Conservation (phyloP, 2,888 invertebrate genomes). For the Oscheius sp. region DNA sequence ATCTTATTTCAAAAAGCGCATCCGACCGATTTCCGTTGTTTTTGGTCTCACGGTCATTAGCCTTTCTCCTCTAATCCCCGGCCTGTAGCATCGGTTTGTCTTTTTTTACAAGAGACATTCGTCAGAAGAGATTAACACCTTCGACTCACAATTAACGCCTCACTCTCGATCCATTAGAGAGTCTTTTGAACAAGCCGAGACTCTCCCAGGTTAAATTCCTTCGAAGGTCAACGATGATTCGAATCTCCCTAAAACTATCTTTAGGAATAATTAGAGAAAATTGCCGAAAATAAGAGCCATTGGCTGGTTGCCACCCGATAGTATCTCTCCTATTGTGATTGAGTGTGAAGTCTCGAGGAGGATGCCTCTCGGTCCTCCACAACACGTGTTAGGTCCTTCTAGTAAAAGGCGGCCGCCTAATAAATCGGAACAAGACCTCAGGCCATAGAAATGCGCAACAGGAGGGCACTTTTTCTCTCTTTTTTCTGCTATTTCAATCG, state of each 20-base stretch:
- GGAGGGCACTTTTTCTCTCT: background rate
- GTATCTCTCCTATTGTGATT: too few species aligned
- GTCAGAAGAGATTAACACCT: background rate
- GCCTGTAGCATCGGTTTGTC: background rate
- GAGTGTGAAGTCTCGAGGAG: too few species aligned
- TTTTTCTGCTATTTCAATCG: slow-evolving; percentile 3
- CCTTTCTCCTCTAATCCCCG: background rate
- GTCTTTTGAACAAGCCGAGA: too few species aligned
- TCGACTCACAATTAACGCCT: slow-evolving; percentile 9
- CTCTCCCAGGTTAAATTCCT: too few species aligned
- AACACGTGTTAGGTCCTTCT: too few species aligned
- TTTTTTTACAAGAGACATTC: background rate
- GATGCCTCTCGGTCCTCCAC: too few species aligned
- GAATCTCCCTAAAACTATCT: too few species aligned
- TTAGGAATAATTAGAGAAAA: too few species aligned
- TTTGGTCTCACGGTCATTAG: background rate
- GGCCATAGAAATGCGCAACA: background rate
- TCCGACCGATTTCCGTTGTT: background rate
- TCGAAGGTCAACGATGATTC: too few species aligned
- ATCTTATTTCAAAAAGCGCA: slow-evolving; percentile 23
- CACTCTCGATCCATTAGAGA: too few species aligned
- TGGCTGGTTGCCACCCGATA: too few species aligned
- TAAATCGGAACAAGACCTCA: background rate
- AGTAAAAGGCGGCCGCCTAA: slow-evolving; percentile 1
- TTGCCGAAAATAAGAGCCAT: too few species aligned